These are phyloP conservation scores for Calliopsis andreniformis DNA, from an alignment of 1,140 invertebrate genomes.

Conservation along the genomic window DNA sequence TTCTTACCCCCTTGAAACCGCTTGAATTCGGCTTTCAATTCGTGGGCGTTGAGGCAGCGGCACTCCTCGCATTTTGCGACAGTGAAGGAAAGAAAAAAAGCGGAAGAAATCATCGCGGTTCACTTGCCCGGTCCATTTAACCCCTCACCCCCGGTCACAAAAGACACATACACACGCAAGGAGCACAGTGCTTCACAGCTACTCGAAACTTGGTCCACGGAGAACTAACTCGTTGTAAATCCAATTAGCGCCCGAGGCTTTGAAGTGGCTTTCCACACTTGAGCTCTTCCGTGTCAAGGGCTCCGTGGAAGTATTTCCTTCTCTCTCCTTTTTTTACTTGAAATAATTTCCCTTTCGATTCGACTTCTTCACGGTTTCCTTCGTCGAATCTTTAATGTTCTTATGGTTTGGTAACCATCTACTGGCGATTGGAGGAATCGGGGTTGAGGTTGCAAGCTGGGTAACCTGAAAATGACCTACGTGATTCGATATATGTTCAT, in stretches of 20 bases:
- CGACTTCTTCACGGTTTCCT: constrained; percentile 42
- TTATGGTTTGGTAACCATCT: not conserved
- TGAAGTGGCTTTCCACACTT: constrained; percentile 67
- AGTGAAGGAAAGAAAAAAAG: not conserved
- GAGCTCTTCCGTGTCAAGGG: constrained; percentile 66
- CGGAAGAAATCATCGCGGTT: constrained; percentile 38
- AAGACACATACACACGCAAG: constrained; percentile 36
- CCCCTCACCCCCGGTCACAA: constrained; percentile 40
- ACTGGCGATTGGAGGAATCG: not conserved
- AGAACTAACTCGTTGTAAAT: constrained; percentile 68
- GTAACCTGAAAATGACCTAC: not conserved
- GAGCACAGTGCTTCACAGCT: constrained; percentile 48
- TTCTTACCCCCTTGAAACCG: too few relatives aligned
- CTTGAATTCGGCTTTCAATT: too few relatives aligned
- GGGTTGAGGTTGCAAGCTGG: not conserved
- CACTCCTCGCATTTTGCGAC: not conserved
- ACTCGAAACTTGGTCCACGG: constrained; percentile 66
- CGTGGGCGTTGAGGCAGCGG: too few relatives aligned
- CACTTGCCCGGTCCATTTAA: constrained; percentile 45
- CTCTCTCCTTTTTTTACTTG: constrained; percentile 48
- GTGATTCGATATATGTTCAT: too few relatives aligned
- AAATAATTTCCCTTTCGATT: constrained; percentile 62
- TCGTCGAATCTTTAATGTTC: constrained; percentile 34
- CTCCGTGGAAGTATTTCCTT: constrained; percentile 56
- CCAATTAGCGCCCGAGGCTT: constrained; percentile 69